Base-by-base conservation (phyloP, 2,888 invertebrate genomes). In the Tuta absoluta region DNA sequence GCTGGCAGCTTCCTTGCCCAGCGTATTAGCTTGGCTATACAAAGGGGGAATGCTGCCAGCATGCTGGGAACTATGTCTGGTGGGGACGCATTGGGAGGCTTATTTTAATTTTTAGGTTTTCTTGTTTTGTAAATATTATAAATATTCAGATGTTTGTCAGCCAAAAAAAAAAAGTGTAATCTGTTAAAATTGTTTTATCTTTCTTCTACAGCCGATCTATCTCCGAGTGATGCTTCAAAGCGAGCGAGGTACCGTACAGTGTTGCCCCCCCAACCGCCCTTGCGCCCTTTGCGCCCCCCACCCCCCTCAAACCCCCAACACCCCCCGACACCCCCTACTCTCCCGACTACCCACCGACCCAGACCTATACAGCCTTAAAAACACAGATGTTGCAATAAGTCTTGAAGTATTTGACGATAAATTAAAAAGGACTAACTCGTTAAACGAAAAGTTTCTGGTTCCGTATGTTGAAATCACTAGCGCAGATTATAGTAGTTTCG, bases 181-280 rank as follows among this genome's bases (percentile, higher is more conserved):
- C n/a, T n/a, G n/a, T n/a, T n/a, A n/a, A 12, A 49, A 19, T 19
- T 19, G 2, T 17, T 53, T 12, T 53, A 64, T 63, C 66, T 71
- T 73, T 71, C 67, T 72, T 75, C 69, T 66, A 65, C 95, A 96
- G 96, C 96, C 96, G 77, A 95, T 96, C 87, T 96, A 94, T 92
- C 93, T 96, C 75, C 94, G 93, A 80, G 93, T 95, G 88, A 90
- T 93, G 86, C 93, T 96, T 74, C 93, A 93, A 80, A 90, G 93
- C 79, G 94, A 95, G 82, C 93, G 96, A 96, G 96, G 96, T 96
- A 96, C 91, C 86, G 87, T 94, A 84, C 87, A 90, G 80, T 94
- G 95, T 88, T 93, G 93, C 93, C 85, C 80, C 85, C 74, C 21
- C 85, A 82, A 71, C 78, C 81, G 69, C 1, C 81, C 85, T 33